Evolutionary conservation across 2,113 vertebrate genomes (phyloP).

Genomic region (Mesocricetus auratus): DNA sequence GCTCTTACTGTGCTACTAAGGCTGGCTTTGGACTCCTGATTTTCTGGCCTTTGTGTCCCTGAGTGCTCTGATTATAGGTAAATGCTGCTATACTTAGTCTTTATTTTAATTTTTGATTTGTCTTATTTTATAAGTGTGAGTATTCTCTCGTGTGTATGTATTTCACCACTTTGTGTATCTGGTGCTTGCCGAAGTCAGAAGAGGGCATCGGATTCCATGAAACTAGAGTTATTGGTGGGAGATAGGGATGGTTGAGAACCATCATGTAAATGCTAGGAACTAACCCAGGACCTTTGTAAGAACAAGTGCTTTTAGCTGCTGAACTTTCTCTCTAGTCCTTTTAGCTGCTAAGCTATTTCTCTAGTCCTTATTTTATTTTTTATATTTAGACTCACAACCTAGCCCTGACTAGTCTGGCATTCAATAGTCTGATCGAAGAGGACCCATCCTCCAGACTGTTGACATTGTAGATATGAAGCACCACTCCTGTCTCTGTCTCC

Average conservation of each 20-base stretch:
- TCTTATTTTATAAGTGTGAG: not conserved
- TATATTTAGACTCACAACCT: not conserved
- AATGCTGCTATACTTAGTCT: too few relatives aligned
- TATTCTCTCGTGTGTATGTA: not conserved
- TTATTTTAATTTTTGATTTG: not conserved
- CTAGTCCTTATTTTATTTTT: not conserved
- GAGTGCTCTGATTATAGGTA: not conserved
- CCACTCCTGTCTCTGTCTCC: not conserved
- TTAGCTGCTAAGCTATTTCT: not conserved
- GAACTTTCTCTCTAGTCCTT: too few relatives aligned
- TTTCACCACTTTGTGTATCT: not conserved
- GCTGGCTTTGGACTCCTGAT: not conserved
- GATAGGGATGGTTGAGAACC: not conserved
- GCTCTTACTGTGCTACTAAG: not conserved
- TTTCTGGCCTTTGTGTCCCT: not conserved
- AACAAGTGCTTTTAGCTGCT: not conserved
- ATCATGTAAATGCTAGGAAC: not conserved
- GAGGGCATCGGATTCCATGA: not conserved
- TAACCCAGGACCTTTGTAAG: not conserved
- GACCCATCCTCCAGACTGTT: not conserved
- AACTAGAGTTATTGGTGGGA: not conserved
- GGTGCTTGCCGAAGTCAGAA: not conserved
- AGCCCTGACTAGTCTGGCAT: not conserved
- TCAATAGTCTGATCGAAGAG: not conserved
- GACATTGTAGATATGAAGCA: not conserved